Conservation (phyloP, 2,888 invertebrate genomes). For the Auanema sp. region DNA sequence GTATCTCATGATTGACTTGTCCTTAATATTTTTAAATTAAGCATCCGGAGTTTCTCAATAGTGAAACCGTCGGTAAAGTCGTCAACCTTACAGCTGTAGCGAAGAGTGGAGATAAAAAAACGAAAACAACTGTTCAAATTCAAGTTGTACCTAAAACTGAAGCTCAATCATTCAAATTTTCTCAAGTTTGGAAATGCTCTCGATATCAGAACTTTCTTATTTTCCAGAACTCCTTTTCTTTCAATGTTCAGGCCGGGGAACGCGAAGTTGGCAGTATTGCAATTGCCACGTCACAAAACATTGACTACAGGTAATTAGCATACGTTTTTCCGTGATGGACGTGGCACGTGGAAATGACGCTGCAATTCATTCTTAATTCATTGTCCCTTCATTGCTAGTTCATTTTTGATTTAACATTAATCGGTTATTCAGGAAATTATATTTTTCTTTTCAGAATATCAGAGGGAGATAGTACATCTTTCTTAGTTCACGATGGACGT, state of each 20-base stretch:
- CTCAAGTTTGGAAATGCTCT: constrained; percentile 1
- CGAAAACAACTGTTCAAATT: constrained; percentile 10
- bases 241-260: no score
- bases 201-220: not conserved
- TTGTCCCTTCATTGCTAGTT: no score
- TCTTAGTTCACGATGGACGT: constrained; percentile 11
- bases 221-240: no score
- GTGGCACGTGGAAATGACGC: no score
- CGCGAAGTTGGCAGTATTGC: no score
- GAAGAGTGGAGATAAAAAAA: constrained; percentile 12
- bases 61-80: constrained; percentile 24
- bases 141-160: constrained; percentile 7
- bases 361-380: no score
- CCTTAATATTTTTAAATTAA: constrained; percentile 7
- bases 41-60: constrained; percentile 39
- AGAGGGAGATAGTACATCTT: constrained; percentile 11
- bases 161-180: constrained; percentile 8
- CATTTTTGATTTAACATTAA: no score
- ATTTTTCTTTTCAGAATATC: constrained; percentile 13
- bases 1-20: constrained; percentile 3
- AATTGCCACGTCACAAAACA: no score
- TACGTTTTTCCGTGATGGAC: no score
- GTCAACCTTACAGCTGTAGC: constrained; percentile 33
- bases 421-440: not conserved
- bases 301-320: no score